Base-by-base conservation (phyloP, 1,140 invertebrate species). In the Lysiphlebus fabarum region DNA sequence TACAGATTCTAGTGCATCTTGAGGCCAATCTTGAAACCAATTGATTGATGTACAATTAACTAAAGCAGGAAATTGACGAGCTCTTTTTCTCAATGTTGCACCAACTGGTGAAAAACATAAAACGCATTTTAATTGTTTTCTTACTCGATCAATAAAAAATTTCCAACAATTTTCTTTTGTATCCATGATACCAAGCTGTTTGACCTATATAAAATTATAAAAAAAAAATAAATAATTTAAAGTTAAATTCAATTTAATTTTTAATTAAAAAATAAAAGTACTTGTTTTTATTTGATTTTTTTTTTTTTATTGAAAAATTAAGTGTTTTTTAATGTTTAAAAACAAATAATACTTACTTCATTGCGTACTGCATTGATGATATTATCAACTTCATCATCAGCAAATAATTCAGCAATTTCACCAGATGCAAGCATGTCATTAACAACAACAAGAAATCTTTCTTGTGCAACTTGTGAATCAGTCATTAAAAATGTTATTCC, bases 21-120 rank as follows among this genome's bases (percentile, higher is more conserved):
- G 84, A 0, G 95, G 95, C 95, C 95, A 98, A 80, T 94, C 91
- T 72, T 97, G 93, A 76, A 97, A 97, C 94, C 95, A 98, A 76
- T 97, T 87, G 53, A 97, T 96, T 7, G 88, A 86, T 0, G 94
- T 94, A 69, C 92, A 95, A 79, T 94, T 97, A 7, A 93, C 89
- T n/a, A 98, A 79, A 4, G 94, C 93, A 6, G 95, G 95, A 79
- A 97, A 98, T 77, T 96, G 93, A 56, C 95, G 83, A 9, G 90
- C 88, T 62, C 95, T 84, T 36, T 93, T 83, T 63, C 94, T 80
- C 5, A 96, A 79, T 0, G 90, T 95, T 1, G 86, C 85, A 1
- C 94, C 93, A 58, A 95, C 93, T 0, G 94, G 94, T 1, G 93
- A 96, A 76, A 96, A 96, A 71, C 93, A 96, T 1, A 97, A 77